These are phyloP conservation scores for Acridotheres tristis DNA, from an alignment of 2,797 vertebrate genomes.

Conservation along the genomic window DNA sequence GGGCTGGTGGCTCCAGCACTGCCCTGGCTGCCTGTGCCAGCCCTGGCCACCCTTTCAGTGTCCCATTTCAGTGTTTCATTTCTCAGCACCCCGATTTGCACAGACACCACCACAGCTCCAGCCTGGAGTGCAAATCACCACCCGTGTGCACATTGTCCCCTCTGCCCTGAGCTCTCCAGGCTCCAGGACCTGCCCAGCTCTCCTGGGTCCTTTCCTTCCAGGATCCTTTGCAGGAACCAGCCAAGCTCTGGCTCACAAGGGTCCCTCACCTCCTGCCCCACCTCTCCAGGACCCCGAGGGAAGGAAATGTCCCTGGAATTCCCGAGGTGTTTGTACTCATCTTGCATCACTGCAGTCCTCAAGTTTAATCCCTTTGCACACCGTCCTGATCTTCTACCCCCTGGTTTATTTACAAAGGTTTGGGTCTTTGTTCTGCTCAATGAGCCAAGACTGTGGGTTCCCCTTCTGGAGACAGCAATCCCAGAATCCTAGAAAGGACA, in stretches of 20 bases:
- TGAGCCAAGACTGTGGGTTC: background rate
- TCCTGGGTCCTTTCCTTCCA: background rate
- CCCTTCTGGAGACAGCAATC: background rate
- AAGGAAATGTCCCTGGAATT: background rate
- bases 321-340: background rate
- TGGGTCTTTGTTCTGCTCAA: background rate
- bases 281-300: background rate
- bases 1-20: background rate
- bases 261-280: background rate
- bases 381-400: background rate
- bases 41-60: background rate
- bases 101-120: background rate
- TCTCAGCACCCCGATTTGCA: background rate
- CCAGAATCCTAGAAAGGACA: background rate
- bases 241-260: background rate
- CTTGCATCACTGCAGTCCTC: background rate
- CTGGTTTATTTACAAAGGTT: background rate
- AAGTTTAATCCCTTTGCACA: background rate
- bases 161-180: background rate
- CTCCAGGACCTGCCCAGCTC: background rate
- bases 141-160: accelerated
- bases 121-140: background rate
- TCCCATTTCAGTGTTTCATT: background rate
- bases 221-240: background rate
- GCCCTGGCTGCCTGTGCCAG: background rate